Evolutionary conservation across 2,797 vertebrate genomes (phyloP), one percentile per base, ranked within the genome.

Genomic region (Discoglossus pictus): DNA sequence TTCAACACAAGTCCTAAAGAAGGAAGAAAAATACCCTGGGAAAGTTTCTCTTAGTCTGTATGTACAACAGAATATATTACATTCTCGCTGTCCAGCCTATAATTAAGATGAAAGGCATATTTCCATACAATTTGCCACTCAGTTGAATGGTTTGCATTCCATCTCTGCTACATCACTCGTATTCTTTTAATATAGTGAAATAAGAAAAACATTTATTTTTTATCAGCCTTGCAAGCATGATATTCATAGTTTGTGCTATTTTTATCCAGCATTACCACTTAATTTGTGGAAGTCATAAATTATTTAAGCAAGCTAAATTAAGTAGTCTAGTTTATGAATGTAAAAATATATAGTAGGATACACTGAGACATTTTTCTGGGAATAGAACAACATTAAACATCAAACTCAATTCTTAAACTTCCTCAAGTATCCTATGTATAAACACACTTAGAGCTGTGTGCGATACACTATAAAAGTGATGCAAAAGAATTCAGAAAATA

Each of bases 31-130:
- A 85, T 80, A 85, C 75, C 81, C 85, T 90, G 89, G 86, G 88
- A 91, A 91, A 90, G 70, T 87, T 86, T 79, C 59, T 61, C 69
- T 74, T 25, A 0, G 73, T 77, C 86, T 68, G 18, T 76, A 82
- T 72, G 77, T 75, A 83, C 77, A 76, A 79, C 74, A 83, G 80
- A 82, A 78, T 74, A 78, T 68, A 77, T 72, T 76, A 51, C 79
- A 82, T 87, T 88, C 83, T 54, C 78, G 77, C 79, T 81, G 83
- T 82, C 85, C 86, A 75, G 84, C 52, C 85, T 85, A 70, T 88
- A 89, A 89, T 91, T 88, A 88, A 88, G 86, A 90, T 88, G 86
- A 90, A 91, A 90, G 85, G 82, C 82, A 79, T 83, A 80, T 83
- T 87, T 84, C 80, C 77, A 80, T 85, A 82, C 82, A 80, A 80